Percentiles rank a stretch among this genome's conserved stretches.
Conservation (phyloP, 2,888 invertebrate species). For the Ophion ventricosus region DNA sequence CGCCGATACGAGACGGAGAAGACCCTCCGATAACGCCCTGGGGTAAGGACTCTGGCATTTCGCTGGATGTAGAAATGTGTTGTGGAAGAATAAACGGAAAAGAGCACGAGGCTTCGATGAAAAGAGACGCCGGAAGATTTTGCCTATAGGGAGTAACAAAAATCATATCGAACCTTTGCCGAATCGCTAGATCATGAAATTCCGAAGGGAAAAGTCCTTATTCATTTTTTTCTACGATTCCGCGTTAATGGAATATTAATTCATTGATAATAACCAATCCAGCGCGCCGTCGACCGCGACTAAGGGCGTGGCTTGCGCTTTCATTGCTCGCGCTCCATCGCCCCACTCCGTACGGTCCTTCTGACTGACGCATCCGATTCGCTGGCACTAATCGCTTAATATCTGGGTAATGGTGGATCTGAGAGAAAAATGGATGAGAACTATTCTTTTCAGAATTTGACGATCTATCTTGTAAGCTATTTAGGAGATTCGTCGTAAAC, state of each 20-base stretch:
- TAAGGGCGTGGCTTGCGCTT: neutral
- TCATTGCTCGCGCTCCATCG: neutral
- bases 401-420: neutral
- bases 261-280: neutral
- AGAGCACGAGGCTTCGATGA: conserved; percentile 30
- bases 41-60: conserved; percentile 46
- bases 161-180: neutral
- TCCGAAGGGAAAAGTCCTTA: conserved; percentile 15
- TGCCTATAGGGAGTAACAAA: conserved; percentile 4
- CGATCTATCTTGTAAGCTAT: neutral
- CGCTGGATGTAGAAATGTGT: conserved; percentile 16
- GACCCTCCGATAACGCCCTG: conserved; percentile 31
- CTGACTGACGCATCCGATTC: neutral
- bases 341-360: neutral
- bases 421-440: neutral
- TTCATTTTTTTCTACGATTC: neutral
- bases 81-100: conserved; percentile 12
- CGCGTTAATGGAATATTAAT: neutral
- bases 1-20: conserved; percentile 56
- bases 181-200: neutral
- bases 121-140: conserved; percentile 11
- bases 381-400: neutral
- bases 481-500: neutral
- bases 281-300: neutral
- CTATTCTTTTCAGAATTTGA: neutral